These are phyloP conservation scores for Nematopogon swammerdamellus DNA, from an alignment of 2,888 invertebrate species.

Conservation along the genomic window DNA sequence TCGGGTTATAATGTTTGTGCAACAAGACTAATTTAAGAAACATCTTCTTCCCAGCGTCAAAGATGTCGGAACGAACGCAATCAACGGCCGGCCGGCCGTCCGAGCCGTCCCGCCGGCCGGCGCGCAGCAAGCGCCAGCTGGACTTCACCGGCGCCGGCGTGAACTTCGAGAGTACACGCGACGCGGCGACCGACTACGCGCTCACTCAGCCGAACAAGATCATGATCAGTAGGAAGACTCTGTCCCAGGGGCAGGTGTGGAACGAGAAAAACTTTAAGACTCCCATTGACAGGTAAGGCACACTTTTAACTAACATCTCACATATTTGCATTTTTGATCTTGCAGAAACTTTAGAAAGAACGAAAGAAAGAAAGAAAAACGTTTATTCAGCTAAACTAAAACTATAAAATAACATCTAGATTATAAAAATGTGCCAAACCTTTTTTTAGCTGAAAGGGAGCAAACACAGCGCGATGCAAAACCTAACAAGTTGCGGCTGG, in stretches of 20 bases:
- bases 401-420: too few relatives aligned
- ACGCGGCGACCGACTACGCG: conserved; percentile 31
- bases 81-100: conserved; percentile 25
- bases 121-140: conserved; percentile 35
- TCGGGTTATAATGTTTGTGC: too few relatives aligned
- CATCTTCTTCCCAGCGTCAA: conserved; percentile 24
- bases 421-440: too few relatives aligned
- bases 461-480: too few relatives aligned
- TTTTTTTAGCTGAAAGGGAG: too few relatives aligned
- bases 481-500: too few relatives aligned
- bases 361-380: too few relatives aligned
- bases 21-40: too few relatives aligned
- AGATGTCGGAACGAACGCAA: conserved; percentile 34
- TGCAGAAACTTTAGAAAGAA: too few relatives aligned
- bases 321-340: too few relatives aligned
- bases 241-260: conserved; percentile 48
- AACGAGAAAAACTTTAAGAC: conserved; percentile 46
- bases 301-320: too few relatives aligned
- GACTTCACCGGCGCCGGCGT: conserved; percentile 38
- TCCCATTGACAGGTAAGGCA: conserved; percentile 36
- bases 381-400: too few relatives aligned
- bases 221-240: conserved; percentile 45
- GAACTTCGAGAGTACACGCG: conserved; percentile 25
- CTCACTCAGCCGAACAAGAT: conserved; percentile 41
- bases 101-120: conserved; percentile 25